Conservation (phyloP, 2,113 vertebrate genomes). For the Verasper variegatus region DNA sequence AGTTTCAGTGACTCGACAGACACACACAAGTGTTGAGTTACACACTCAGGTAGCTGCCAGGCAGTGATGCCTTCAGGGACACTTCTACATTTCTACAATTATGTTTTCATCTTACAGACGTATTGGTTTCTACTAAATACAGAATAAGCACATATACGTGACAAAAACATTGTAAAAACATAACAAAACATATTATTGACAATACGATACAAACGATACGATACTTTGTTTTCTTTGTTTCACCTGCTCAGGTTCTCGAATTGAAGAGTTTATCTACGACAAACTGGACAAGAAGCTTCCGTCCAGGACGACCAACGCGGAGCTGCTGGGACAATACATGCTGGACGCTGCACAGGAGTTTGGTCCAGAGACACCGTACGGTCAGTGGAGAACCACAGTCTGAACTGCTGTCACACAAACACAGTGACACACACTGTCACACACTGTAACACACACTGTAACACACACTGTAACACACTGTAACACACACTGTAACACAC, state of each 20-base stretch:
- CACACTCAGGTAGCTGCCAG: slow-evolving; percentile 12
- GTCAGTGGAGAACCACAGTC: slow-evolving; percentile 75
- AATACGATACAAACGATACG: too few relatives aligned
- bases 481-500: too few relatives aligned
- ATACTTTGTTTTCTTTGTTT: not conserved
- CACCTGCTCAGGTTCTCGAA: slow-evolving; percentile 84
- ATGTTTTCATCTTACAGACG: not conserved
- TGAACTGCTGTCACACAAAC: too few relatives aligned
- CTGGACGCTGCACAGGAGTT: slow-evolving; percentile 91
- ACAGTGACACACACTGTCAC: too few relatives aligned
- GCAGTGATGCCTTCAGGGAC: not conserved
- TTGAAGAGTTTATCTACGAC: slow-evolving; percentile 97
- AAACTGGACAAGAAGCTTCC: slow-evolving; percentile 96
- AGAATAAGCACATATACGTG: not conserved
- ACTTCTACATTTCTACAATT: too few relatives aligned
- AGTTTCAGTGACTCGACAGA: not conserved
- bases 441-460: too few relatives aligned
- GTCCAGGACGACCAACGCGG: slow-evolving; percentile 89
- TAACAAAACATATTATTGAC: too few relatives aligned
- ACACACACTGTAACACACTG: too few relatives aligned
- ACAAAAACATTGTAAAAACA: too few relatives aligned
- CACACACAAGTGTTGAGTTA: slow-evolving; percentile 44
- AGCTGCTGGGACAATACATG: slow-evolving; percentile 95
- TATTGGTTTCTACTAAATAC: too few relatives aligned
- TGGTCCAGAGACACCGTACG: slow-evolving; percentile 89